Evolutionary conservation across 2,113 vertebrate species (phyloP).

Genomic region (Hucho hucho): DNA sequence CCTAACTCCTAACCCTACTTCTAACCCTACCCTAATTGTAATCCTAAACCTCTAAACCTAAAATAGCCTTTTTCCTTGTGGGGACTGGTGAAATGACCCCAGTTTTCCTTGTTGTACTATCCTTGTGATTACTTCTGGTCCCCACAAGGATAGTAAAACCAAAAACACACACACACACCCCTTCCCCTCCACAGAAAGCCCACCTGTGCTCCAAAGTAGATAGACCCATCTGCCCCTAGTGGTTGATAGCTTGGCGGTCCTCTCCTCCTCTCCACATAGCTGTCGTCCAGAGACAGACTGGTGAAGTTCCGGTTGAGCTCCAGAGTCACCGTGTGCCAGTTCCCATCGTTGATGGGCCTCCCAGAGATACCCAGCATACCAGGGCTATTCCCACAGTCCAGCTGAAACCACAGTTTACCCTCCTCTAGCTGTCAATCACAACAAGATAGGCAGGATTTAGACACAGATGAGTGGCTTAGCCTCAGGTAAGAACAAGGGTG

Average conservation of each 20-base stretch:
- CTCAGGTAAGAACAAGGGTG: background rate
- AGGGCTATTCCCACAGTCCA: conserved; percentile 80
- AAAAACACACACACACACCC: background rate
- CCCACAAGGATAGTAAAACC: too few species aligned
- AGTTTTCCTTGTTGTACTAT: too few species aligned
- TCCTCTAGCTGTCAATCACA: conserved; percentile 81
- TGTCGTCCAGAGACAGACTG: conserved; percentile 90
- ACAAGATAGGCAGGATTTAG: background rate
- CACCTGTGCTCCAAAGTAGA: conserved; percentile 94
- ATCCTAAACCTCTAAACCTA: too few species aligned
- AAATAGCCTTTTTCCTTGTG: too few species aligned
- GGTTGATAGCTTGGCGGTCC: conserved; percentile 80
- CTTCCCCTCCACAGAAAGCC: background rate
- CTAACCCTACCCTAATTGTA: too few species aligned
- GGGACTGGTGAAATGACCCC: too few species aligned
- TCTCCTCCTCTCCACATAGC: conserved; percentile 87
- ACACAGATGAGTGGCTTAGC: background rate
- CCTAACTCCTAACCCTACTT: too few species aligned
- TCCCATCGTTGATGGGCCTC: conserved; percentile 87
- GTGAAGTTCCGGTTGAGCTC: conserved; percentile 93
- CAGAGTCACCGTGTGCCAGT: conserved; percentile 91
- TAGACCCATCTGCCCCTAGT: conserved; percentile 76
- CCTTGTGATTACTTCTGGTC: too few species aligned
- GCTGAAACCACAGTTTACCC: conserved; percentile 92
- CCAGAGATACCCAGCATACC: conserved; percentile 90